A percentile compares a stretch with the other conserved stretches of the same genome.
Evolutionary conservation across 2,797 vertebrate species (phyloP).

Genomic region (Gymnodraco acuticeps): DNA sequence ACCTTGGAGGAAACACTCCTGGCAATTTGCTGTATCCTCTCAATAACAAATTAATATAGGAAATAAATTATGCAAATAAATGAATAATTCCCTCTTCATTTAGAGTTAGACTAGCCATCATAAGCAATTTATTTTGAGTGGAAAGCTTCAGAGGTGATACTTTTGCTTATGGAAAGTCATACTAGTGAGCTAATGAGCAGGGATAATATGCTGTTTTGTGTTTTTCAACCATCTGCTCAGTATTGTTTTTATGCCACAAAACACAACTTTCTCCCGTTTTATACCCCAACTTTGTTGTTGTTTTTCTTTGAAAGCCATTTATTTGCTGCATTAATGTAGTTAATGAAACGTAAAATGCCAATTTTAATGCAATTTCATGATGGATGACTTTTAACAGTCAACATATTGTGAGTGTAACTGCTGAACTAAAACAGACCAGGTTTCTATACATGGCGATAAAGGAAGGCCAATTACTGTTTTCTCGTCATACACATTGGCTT

Average conservation of each 20-base stretch:
- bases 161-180: slow-evolving; percentile 30
- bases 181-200: slow-evolving; percentile 47
- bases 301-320: background rate
- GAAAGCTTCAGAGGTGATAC: slow-evolving; percentile 29
- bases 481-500: background rate
- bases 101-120: slow-evolving; percentile 35
- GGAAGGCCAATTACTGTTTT: slow-evolving; percentile 8
- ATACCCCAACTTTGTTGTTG: background rate
- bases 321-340: background rate
- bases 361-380: slow-evolving; percentile 9
- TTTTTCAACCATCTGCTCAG: slow-evolving; percentile 18
- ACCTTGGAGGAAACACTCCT: slow-evolving; percentile 43
- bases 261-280: background rate
- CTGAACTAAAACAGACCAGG: background rate
- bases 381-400: slow-evolving; percentile 5
- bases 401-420: background rate
- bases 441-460: background rate
- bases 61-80: slow-evolving; percentile 72
- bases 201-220: slow-evolving; percentile 11
- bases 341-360: slow-evolving; percentile 4
- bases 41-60: slow-evolving; percentile 63
- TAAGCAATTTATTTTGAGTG: slow-evolving; percentile 40
- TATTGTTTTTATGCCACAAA: slow-evolving; percentile 7
- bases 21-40: slow-evolving; percentile 51
- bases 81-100: slow-evolving; percentile 61